Evolutionary conservation across 30 jellyfish, hydroid and myxozoan genomes (phyloP), one percentile per base, ranked within the genome.

Genomic region (Turritopsis dohrnii): DNA sequence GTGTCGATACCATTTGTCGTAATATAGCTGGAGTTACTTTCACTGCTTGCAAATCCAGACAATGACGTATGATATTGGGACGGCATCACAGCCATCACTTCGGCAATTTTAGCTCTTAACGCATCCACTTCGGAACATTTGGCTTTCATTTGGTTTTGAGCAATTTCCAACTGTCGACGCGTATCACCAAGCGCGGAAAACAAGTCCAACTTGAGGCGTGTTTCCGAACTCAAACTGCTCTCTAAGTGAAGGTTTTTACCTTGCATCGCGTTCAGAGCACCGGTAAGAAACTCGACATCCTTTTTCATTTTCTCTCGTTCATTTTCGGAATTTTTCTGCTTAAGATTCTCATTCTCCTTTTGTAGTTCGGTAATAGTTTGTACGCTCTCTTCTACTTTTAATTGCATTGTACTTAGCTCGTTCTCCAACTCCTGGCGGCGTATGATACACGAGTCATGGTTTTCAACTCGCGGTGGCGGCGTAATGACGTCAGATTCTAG

Each of bases 81-180:
- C 21, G 99, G 99, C 99, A 94, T 94, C 31, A 94, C 99, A 52
- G 99, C 99, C 99, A 94, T 94, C 19, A 93, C 99, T 84, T 94
- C 99, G 19, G 99, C 99, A 72, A 94, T 90, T 53, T 89, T 89
- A 23, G 74, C 96, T 84, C 87, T 94, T 76, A 89, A 79, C 21
- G 84, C 81, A 60, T 94, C 96, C 81, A 94, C 88, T 84, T 94
- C 99, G n/a, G 84, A 79, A 54, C 91, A 94, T 85, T 94, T 94
- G 28, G n/a, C 73, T 1, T 84, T 84, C 90, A 89, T 72, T 31
- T 89, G 99, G 52, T 83, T 83, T 28, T 89, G 99, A 53, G 80
- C 90, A 71, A 94, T 87, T 76, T 94, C 99, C 72, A 94, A 91
- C 81, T 94, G 99, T 0, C 99, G 93, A 21, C 99, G 92, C 16